Evolutionary conservation across 2,797 vertebrate genomes (phyloP).

Genomic region (Hypotaenidia philippensis): DNA sequence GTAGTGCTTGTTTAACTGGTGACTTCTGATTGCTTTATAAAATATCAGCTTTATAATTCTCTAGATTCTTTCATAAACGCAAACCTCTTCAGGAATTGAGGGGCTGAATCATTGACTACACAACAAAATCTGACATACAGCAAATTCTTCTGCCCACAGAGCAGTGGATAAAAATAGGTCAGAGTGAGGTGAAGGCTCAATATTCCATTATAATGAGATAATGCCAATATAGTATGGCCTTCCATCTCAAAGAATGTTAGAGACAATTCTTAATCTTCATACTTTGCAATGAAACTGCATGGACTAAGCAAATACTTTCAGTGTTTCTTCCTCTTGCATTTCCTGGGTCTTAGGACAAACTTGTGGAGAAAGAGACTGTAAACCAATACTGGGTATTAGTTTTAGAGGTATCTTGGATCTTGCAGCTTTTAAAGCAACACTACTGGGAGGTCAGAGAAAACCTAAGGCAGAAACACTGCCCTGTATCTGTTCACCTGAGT

Average conservation of each 20-base stretch:
- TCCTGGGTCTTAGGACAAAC: neutral
- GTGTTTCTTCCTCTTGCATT: neutral
- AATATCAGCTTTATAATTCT: neutral
- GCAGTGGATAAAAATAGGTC: neutral
- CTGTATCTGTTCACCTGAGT: neutral
- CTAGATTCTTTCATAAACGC: neutral
- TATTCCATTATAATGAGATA: slow-evolving; percentile 11
- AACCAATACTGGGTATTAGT: neutral
- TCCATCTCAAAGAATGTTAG: neutral
- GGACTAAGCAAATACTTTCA: neutral
- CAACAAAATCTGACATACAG: neutral
- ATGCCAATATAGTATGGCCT: neutral
- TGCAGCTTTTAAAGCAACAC: neutral
- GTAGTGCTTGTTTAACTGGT: neutral
- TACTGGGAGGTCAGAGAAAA: neutral
- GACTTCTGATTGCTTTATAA: neutral
- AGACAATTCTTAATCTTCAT: slow-evolving; percentile 21
- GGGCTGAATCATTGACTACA: slow-evolving; percentile 16
- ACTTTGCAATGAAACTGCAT: neutral
- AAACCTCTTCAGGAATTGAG: neutral
- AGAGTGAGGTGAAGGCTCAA: slow-evolving; percentile 18
- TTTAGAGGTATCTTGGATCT: neutral
- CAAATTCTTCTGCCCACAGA: neutral
- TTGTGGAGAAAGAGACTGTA: neutral
- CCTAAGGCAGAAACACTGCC: neutral